Evolutionary conservation across 2,797 vertebrate genomes (phyloP).

Genomic region (Periophthalmus magnuspinnatus): DNA sequence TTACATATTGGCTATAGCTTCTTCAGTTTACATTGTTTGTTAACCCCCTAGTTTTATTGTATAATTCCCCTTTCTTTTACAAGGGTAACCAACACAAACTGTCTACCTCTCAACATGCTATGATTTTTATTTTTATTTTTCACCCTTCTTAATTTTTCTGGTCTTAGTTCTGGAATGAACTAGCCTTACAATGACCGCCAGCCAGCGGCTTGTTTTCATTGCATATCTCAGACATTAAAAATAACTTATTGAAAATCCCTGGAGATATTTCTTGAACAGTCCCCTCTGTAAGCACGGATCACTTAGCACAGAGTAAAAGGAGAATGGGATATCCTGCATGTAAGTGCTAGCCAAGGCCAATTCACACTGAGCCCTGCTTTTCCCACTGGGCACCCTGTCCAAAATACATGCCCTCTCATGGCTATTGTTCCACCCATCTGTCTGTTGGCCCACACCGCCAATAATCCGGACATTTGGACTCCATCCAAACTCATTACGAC

Average conservation of each 20-base stretch:
- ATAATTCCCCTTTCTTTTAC: too few species aligned
- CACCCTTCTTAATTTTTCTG: background rate
- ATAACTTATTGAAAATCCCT: conserved; percentile 4
- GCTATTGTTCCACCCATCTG: conserved; percentile 68
- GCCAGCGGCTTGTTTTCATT: background rate
- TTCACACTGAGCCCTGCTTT: conserved; percentile 52
- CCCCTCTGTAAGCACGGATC: conserved; percentile 19
- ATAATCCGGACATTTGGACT: conserved; percentile 76
- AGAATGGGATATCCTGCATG: conserved; percentile 38
- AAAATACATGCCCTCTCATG: conserved; percentile 65
- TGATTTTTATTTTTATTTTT: background rate
- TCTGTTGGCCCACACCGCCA: conserved; percentile 76
- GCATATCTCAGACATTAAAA: background rate
- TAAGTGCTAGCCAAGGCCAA: conserved; percentile 37
- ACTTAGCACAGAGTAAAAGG: conserved; percentile 16
- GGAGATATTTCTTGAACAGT: background rate
- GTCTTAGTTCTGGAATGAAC: background rate
- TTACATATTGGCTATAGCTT: too few species aligned
- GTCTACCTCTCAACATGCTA: too few species aligned
- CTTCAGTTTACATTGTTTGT: background rate
- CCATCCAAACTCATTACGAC: conserved; percentile 75
- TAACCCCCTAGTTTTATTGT: background rate
- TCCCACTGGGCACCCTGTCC: conserved; percentile 61
- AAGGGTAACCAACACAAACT: too few species aligned
- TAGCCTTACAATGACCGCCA: too few species aligned